A percentile compares a stretch with the other conserved stretches of the same genome.
These are phyloP conservation scores for Amblyraja radiata DNA, from an alignment of 2,797 vertebrate genomes.

Conservation along the genomic window DNA sequence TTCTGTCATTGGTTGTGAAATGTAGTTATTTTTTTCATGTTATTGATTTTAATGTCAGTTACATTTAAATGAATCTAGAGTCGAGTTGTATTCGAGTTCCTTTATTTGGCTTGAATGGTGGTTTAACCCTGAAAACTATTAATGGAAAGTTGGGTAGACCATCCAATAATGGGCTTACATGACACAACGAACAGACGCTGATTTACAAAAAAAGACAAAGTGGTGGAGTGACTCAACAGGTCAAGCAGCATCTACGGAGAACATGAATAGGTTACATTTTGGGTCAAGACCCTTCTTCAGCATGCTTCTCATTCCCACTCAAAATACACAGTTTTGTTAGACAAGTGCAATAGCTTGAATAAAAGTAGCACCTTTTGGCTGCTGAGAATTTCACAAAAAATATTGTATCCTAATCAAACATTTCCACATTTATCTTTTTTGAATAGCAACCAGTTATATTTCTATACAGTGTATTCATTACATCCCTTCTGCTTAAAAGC, in stretches of 20 bases:
- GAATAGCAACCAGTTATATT: not conserved
- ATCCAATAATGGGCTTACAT: no score
- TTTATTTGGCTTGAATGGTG: not conserved
- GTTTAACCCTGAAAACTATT: not conserved
- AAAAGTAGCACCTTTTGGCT: not conserved
- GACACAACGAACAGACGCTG: no score
- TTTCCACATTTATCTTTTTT: constrained; percentile 3
- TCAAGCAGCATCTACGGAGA: no score
- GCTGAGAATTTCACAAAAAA: not conserved
- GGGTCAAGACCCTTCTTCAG: no score
- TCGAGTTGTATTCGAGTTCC: not conserved
- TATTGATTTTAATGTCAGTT: not conserved
- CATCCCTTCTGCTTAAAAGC: not conserved
- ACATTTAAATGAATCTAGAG: not conserved
- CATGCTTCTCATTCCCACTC: no score
- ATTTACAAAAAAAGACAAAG: no score
- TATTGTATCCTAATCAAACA: not conserved
- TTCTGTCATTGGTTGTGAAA: not conserved
- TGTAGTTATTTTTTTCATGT: not conserved
- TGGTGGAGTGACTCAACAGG: no score
- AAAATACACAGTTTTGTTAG: not conserved
- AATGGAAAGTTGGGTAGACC: no score
- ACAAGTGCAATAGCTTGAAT: not conserved
- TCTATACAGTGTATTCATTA: not conserved
- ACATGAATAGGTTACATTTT: no score